Evolutionary conservation across 2,113 vertebrate species (phyloP).

Genomic region (Lepisosteus osseus): DNA sequence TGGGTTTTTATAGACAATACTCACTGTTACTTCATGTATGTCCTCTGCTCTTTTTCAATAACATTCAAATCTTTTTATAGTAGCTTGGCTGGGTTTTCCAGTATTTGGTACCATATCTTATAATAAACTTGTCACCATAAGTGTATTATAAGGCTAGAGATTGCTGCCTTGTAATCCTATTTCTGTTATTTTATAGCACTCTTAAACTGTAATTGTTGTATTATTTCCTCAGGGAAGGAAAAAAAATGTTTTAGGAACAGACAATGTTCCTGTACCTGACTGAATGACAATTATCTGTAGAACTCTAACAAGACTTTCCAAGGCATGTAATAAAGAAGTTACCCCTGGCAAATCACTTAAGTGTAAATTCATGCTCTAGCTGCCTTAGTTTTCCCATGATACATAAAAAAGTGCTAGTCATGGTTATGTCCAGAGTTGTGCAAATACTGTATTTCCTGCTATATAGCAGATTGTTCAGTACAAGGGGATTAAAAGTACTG

Average conservation of each 20-base stretch:
- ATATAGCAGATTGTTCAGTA: background rate
- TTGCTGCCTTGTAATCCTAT: background rate
- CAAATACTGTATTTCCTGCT: background rate
- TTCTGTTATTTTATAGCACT: background rate
- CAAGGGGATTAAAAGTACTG: too few relatives aligned
- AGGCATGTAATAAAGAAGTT: slow-evolving; percentile 14
- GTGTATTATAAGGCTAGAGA: background rate
- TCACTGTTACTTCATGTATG: background rate
- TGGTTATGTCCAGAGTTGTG: background rate
- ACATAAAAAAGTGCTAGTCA: background rate
- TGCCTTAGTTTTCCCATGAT: slow-evolving; percentile 3
- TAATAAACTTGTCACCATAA: background rate
- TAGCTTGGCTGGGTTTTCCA: background rate
- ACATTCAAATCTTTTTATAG: background rate
- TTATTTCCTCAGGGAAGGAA: slow-evolving; percentile 1
- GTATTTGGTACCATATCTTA: background rate
- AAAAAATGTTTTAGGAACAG: background rate
- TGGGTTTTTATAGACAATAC: too few relatives aligned
- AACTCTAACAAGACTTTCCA: background rate
- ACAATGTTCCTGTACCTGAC: background rate
- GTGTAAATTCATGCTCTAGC: slow-evolving; percentile 11
- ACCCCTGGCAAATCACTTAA: slow-evolving; percentile 12
- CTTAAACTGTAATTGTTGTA: slow-evolving; percentile 1
- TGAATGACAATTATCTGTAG: slow-evolving; percentile 4
- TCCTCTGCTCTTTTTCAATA: background rate